phyloP scores from a whole-genome alignment of 2,797 vertebrate genomes.

The Tiaroga cobitis region DNA sequence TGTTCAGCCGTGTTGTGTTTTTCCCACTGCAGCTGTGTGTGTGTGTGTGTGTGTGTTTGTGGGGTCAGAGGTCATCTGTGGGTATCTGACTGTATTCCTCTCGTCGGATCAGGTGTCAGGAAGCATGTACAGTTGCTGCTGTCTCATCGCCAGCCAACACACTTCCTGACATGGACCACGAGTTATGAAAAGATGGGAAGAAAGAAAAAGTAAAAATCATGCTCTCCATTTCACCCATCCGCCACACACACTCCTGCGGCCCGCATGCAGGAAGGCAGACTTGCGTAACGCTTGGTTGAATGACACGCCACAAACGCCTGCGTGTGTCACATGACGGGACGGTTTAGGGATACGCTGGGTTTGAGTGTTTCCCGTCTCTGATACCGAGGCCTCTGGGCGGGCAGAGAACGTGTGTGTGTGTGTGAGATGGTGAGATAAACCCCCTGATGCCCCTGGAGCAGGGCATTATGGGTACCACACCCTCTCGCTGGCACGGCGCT shows the following conservation, averaged over 20 bases:
- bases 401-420: not conserved
- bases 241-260: slow-evolving; percentile 55
- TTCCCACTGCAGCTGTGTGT: slow-evolving; percentile 39
- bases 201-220: slow-evolving; percentile 56
- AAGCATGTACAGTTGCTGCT: slow-evolving; percentile 77
- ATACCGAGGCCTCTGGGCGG: slow-evolving; percentile 64
- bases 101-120: slow-evolving; percentile 69
- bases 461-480: slow-evolving; percentile 55
- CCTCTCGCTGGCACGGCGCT: slow-evolving; percentile 31
- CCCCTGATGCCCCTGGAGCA: slow-evolving; percentile 15
- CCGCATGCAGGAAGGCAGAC: slow-evolving; percentile 75
- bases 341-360: not conserved
- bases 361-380: slow-evolving; percentile 12
- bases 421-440: slow-evolving; percentile 73
- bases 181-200: slow-evolving; percentile 56
- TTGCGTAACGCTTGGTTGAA: slow-evolving; percentile 72
- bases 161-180: slow-evolving; percentile 69
- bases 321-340: not conserved
- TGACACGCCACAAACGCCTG: slow-evolving; percentile 29
- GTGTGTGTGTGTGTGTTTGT: slow-evolving; percentile 32
- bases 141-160: slow-evolving; percentile 77
- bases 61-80: slow-evolving; percentile 34
- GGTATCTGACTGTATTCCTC: slow-evolving; percentile 43
- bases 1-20: slow-evolving; percentile 9
- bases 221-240: slow-evolving; percentile 62